Evolutionary conservation across 2,888 invertebrate genomes (phyloP), one percentile per base, ranked within the genome.

Genomic region (Gymnocheta viridis): DNA sequence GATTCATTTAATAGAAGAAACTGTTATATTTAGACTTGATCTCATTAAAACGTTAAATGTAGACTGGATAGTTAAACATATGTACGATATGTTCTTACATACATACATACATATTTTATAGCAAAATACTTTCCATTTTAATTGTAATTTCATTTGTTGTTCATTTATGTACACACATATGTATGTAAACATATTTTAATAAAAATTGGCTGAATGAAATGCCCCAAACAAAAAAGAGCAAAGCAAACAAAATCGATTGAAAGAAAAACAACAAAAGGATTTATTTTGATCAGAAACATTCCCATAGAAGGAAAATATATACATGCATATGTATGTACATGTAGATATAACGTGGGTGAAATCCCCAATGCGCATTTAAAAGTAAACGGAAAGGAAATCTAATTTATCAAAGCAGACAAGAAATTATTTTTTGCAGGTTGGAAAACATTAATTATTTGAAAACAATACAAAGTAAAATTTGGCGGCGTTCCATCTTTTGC

Each of bases 221-320:
- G n/a, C 17, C 4, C 9, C 7, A 27, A 27, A 62, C 14, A 2
- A 41, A 10, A 49, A 47, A 29, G 17, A 49, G 2, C 7, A 14
- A 58, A 17, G 17, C 54, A 70, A 70, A 56, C 19, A 14, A 70
- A 44, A 70, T 67, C 10, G 9, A 47, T n/a, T n/a, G 56, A 17
- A 54, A 38, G 24, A 69, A 67, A 67, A 67, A 67, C 51, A 38
- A n/a, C n/a, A n/a, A n/a, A 69, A 69, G 41, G 51, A 54, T 12
- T 24, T 17, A 27, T 44, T 27, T 10, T 44, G 56, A 10, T 70
- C 56, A 29, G 27, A 70, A 44, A 70, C 56, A 44, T 58, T 72
- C 70, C 70, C 58, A 72, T 56, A 58, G 58, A 22, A 32, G 44
- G 14, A 70, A 56, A 70, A 56, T 56, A 14, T 44, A 44, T 27